Base-by-base conservation (phyloP, 2,113 vertebrate genomes). In the Ciconia stormi region DNA sequence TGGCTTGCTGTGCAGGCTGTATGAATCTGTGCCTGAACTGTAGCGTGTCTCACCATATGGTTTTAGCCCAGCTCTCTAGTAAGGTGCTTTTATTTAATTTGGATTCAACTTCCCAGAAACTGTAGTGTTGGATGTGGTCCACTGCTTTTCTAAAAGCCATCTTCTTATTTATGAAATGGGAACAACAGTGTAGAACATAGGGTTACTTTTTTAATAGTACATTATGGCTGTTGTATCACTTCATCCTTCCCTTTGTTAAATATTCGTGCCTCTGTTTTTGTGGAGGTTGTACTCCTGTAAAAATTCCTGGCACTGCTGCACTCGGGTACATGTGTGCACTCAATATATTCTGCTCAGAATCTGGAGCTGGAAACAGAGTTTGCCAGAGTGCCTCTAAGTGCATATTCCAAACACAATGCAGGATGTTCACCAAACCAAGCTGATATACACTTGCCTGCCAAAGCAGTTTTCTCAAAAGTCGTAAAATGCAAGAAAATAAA, bases 401-500 rank as follows among this genome's bases (percentile, higher is more conserved):
- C 27, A 6, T 87, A 82, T 94, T 96, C 85, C 86, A 94, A 86
- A 69, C 49, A 89, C 67, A 88, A 13, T 36, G 22, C 65, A 80
- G 86, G 89, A 91, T 70, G 63, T 93, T 96, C 76, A 87, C 66
- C 90, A 96, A 88, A 95, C 88, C 81, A 69, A 91, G 36, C 82
- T 93, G 90, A 80, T 90, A 78, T 9, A 90, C 30, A 13, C 47
- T 84, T 82, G 69, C 52, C 81, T 95, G 95, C 95, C 92, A 94
- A 89, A 71, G 72, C 76, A 78, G 74, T 95, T 95, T 93, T 77
- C 88, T 90, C 77, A 38, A 40, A 95, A 95, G 62, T 85, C 84
- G 76, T 96, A 93, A 97, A 94, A 89, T 27, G 32, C 53, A 93
- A 82, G 66, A 93, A 95, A 86, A 90, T 90, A 96, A 95, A 96